A percentile compares a stretch with the other conserved stretches of the same genome.
Evolutionary conservation across 2,888 invertebrate genomes (phyloP).

Genomic region (Lydus trimaculatus): DNA sequence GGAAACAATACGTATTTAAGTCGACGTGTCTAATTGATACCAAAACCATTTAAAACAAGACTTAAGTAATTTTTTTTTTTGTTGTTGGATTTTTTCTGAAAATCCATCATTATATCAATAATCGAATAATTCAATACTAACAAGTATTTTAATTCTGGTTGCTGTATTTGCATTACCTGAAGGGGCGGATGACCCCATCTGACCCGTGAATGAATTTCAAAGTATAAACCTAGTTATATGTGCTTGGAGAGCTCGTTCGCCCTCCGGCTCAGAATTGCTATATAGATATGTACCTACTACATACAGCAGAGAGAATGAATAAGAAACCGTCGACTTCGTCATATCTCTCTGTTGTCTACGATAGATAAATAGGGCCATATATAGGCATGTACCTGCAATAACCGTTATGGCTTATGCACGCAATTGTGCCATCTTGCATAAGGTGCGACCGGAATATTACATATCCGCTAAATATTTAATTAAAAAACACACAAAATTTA

Average conservation of each 20-base stretch:
- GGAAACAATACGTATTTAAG: background rate
- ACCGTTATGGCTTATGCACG: constrained; percentile 38
- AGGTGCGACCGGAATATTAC: background rate
- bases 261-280: constrained; percentile 30
- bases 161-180: constrained; percentile 31
- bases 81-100: too few relatives aligned
- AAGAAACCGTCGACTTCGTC: constrained; percentile 16
- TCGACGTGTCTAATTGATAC: background rate
- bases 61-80: too few relatives aligned
- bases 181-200: constrained; percentile 36
- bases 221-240: constrained; percentile 36
- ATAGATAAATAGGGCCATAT: constrained; percentile 38
- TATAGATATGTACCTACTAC: background rate
- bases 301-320: background rate
- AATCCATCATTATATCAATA: constrained; percentile 3
- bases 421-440: constrained; percentile 30
- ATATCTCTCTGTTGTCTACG: constrained; percentile 28
- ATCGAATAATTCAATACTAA: constrained; percentile 6
- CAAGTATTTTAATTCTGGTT: constrained; percentile 16
- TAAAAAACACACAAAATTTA: background rate
- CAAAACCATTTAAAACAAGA: background rate
- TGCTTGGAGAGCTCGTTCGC: constrained; percentile 24
- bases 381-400: constrained; percentile 39
- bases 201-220: constrained; percentile 36
- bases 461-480: background rate